phyloP scores from a whole-genome alignment of 2,113 vertebrate genomes.

The Hiodon tergisus region DNA sequence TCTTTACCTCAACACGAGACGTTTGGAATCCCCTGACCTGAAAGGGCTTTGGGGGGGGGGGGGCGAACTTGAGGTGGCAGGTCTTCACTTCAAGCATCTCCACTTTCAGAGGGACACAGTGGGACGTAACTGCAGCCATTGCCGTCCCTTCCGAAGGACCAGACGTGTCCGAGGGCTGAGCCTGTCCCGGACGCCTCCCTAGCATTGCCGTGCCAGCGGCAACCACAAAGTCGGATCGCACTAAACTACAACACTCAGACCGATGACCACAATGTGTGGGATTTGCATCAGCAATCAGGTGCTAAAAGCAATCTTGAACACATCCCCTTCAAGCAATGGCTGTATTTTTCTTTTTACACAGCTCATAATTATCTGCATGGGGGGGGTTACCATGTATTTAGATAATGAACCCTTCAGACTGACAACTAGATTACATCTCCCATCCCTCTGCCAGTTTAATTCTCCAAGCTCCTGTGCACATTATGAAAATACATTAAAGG shows the following conservation, averaged over 20 bases:
- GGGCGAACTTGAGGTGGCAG: conserved; percentile 72
- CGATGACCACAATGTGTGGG: neutral
- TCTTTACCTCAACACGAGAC: conserved; percentile 72
- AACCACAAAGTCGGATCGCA: too few relatives aligned
- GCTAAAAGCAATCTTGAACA: neutral
- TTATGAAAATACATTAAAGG: conserved; percentile 65
- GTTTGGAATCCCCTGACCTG: conserved; percentile 62
- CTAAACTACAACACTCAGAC: neutral
- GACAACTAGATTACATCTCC: conserved; percentile 55
- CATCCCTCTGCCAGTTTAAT: conserved; percentile 45
- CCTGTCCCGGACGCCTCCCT: conserved; percentile 53
- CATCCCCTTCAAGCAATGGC: neutral
- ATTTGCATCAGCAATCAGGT: neutral
- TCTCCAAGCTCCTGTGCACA: conserved; percentile 49
- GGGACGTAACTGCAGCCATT: conserved; percentile 74
- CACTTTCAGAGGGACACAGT: conserved; percentile 94
- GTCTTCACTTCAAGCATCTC: conserved; percentile 99
- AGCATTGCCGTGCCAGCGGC: too few relatives aligned
- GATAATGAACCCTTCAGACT: conserved; percentile 52
- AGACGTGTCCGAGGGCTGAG: conserved; percentile 79
- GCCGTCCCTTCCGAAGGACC: conserved; percentile 56
- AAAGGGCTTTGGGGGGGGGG: conserved; percentile 66
- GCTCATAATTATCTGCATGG: conserved; percentile 55
- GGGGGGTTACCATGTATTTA: conserved; percentile 53
- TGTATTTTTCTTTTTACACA: conserved; percentile 15